Conservation (phyloP, 2,888 invertebrate genomes). For the Onthophagus sagittarius region DNA sequence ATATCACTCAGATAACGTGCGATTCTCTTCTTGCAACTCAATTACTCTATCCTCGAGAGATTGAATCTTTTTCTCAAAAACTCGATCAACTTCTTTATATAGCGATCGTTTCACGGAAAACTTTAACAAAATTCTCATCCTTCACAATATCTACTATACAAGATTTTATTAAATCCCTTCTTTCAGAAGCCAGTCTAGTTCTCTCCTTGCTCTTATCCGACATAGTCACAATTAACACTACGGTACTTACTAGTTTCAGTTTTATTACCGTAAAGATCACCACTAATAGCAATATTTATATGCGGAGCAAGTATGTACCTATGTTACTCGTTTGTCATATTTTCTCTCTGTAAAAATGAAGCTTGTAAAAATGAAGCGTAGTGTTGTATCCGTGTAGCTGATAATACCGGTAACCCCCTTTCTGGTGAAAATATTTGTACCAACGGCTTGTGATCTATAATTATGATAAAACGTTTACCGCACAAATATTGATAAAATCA, state of each 20-base stretch:
- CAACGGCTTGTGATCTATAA: slow-evolving; percentile 21
- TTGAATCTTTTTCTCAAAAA: neutral
- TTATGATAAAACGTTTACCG: slow-evolving; percentile 17
- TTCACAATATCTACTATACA: no score
- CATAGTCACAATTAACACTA: no score
- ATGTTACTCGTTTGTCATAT: no score
- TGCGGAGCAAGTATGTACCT: no score
- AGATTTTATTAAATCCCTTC: no score
- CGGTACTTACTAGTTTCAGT: no score
- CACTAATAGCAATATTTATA: no score
- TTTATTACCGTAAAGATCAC: no score
- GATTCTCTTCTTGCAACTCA: neutral
- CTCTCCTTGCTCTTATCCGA: no score
- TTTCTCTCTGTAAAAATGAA: slow-evolving; percentile 9
- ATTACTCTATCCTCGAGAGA: neutral
- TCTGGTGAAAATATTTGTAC: slow-evolving; percentile 16
- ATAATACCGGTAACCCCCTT: slow-evolving; percentile 15
- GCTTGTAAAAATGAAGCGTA: slow-evolving; percentile 20
- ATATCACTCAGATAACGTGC: neutral
- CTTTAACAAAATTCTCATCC: no score
- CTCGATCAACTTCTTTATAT: neutral
- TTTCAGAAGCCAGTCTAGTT: no score
- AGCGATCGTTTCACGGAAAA: no score
- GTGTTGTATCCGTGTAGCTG: slow-evolving; percentile 21
- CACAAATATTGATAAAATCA: slow-evolving; percentile 20